phyloP scores from a whole-genome alignment of 1,140 invertebrate species.

The Apocrypta bakeri region DNA sequence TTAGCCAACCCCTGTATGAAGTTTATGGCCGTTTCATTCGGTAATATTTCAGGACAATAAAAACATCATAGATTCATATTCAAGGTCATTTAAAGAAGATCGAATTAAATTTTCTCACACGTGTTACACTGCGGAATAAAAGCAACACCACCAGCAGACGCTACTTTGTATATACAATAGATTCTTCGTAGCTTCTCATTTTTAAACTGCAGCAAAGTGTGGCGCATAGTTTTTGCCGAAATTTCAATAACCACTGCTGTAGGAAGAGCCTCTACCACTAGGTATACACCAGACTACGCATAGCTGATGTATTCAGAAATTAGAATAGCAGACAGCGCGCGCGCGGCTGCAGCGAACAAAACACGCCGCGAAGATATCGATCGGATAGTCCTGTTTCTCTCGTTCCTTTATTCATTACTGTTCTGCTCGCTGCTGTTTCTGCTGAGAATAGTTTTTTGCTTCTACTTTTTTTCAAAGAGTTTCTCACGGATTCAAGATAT shows the following conservation, averaged over 20 bases:
- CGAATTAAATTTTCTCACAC: too few relatives aligned
- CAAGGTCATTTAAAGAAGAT: too few relatives aligned
- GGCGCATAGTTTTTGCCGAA: slow-evolving; percentile 27
- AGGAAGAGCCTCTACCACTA: background rate
- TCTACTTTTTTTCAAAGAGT: too few relatives aligned
- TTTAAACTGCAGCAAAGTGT: slow-evolving; percentile 3
- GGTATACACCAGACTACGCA: background rate
- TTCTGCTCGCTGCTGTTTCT: background rate
- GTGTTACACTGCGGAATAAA: too few relatives aligned
- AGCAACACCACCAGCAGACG: too few relatives aligned
- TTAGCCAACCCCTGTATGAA: too few relatives aligned
- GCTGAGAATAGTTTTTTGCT: too few relatives aligned
- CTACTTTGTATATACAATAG: background rate
- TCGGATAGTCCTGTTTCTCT: slow-evolving; percentile 36
- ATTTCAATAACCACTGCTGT: slow-evolving; percentile 43
- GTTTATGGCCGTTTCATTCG: too few relatives aligned
- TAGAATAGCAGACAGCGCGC: slow-evolving; percentile 44
- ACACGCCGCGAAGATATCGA: slow-evolving; percentile 45
- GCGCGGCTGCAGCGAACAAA: slow-evolving; percentile 32
- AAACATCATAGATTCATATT: too few relatives aligned
- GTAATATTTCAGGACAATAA: too few relatives aligned
- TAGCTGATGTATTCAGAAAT: slow-evolving; percentile 49
- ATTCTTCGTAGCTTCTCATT: background rate
- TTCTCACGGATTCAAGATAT: too few relatives aligned
- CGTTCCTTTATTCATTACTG: slow-evolving; percentile 42